Conservation (phyloP, 2,797 vertebrate species). For the Mus minutoides region DNA sequence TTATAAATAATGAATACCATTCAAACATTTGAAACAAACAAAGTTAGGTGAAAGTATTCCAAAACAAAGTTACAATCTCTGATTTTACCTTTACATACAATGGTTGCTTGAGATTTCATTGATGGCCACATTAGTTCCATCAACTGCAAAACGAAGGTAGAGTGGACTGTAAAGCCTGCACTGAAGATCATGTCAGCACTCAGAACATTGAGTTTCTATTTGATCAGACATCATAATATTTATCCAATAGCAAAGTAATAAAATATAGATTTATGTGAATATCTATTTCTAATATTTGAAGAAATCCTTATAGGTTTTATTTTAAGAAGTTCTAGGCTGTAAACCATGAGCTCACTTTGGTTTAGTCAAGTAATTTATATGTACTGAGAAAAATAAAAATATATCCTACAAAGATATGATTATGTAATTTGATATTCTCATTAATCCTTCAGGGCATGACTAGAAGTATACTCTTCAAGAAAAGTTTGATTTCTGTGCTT, state of each 20-base stretch:
- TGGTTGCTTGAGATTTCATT: neutral
- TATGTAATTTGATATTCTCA: neutral
- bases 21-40: neutral
- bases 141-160: neutral
- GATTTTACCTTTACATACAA: neutral
- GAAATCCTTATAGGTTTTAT: neutral
- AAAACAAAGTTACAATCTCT: neutral
- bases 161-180: too few species aligned
- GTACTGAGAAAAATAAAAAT: neutral
- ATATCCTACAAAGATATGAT: neutral
- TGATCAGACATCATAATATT: neutral
- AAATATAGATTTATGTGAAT: neutral
- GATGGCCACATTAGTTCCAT: neutral
- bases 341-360: neutral
- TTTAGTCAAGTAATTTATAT: neutral
- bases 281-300: neutral
- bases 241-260: neutral
- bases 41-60: neutral
- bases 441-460: neutral
- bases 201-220: neutral
- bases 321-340: neutral
- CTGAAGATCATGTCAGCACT: neutral
- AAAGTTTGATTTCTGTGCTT: neutral
- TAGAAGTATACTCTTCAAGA: constrained; percentile 18
- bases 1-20: neutral